phyloP scores from a whole-genome alignment of 2,113 vertebrate genomes.

The Microcebus ravelobensis region DNA sequence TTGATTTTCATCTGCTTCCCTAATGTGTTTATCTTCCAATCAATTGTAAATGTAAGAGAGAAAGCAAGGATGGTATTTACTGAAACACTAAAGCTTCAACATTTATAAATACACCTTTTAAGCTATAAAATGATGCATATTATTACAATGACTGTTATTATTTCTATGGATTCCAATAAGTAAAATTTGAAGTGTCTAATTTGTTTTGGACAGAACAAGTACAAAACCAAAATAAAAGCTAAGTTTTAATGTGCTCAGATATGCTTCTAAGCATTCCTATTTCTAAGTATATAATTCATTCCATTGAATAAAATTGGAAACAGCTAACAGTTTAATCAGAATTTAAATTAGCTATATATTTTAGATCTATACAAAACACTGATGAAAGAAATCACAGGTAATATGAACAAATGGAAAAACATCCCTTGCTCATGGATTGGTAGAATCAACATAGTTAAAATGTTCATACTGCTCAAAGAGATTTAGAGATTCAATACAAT shows the following conservation, averaged over 20 bases:
- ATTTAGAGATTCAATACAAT: no score
- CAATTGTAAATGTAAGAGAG: background rate
- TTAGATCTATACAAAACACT: background rate
- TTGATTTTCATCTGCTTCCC: background rate
- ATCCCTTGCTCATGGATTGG: no score
- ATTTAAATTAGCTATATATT: background rate
- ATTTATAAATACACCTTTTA: background rate
- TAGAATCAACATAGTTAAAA: no score
- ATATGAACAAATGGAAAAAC: no score
- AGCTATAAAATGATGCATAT: background rate
- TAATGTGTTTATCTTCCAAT: background rate
- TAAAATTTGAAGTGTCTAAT: background rate
- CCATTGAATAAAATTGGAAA: background rate
- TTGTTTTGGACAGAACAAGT: background rate
- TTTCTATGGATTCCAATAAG: background rate
- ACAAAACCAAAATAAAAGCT: background rate
- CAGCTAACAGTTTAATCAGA: background rate
- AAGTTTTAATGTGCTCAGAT: background rate
- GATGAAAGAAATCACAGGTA: no score
- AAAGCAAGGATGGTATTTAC: background rate
- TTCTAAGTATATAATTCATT: background rate
- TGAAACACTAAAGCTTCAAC: background rate
- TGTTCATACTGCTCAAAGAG: no score
- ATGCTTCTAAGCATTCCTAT: background rate
- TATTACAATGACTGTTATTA: background rate